These are phyloP conservation scores for Epizoanthus stellaris DNA, from an alignment of 92 coral and sea anemone genomes.

Conservation along the genomic window DNA sequence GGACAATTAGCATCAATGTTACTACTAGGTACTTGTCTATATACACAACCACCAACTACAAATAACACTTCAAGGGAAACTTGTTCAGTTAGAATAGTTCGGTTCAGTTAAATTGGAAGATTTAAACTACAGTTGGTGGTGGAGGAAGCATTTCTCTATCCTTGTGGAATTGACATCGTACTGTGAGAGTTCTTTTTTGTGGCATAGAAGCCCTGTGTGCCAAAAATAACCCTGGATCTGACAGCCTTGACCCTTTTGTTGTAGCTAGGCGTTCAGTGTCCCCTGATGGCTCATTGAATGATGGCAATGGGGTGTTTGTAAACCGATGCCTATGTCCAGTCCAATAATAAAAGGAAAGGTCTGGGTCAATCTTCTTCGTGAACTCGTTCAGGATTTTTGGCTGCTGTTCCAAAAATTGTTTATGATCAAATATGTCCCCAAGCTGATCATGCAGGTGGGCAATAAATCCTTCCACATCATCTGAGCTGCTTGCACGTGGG, in stretches of 20 bases:
- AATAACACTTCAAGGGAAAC: no score
- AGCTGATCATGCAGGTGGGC: constrained; percentile 35
- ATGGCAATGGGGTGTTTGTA: constrained; percentile 22
- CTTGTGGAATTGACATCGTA: constrained; percentile 30
- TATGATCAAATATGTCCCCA: constrained; percentile 50
- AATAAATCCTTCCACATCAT: constrained; percentile 53
- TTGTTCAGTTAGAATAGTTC: no score
- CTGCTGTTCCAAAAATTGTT: constrained; percentile 27
- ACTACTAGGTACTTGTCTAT: no score
- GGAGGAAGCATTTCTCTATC: constrained; percentile 41
- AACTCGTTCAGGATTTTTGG: constrained; percentile 48
- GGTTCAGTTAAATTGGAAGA: no score
- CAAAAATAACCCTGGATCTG: constrained; percentile 55
- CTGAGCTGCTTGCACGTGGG: constrained; percentile 57
- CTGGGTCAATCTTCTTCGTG: constrained; percentile 45
- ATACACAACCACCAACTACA: no score
- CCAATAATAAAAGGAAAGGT: constrained; percentile 48
- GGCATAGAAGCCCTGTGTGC: constrained; percentile 49
- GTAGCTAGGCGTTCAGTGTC: constrained; percentile 35
- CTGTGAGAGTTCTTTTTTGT: constrained; percentile 30
- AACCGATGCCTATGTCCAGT: constrained; percentile 44
- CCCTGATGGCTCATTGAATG: constrained; percentile 45
- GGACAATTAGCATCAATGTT: no score
- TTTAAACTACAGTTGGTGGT: background rate
- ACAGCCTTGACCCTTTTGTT: constrained; percentile 14